A percentile compares a stretch with the other conserved stretches of the same genome.
Evolutionary conservation across 2,113 vertebrate genomes (phyloP).

Genomic region (Hassar affinis): DNA sequence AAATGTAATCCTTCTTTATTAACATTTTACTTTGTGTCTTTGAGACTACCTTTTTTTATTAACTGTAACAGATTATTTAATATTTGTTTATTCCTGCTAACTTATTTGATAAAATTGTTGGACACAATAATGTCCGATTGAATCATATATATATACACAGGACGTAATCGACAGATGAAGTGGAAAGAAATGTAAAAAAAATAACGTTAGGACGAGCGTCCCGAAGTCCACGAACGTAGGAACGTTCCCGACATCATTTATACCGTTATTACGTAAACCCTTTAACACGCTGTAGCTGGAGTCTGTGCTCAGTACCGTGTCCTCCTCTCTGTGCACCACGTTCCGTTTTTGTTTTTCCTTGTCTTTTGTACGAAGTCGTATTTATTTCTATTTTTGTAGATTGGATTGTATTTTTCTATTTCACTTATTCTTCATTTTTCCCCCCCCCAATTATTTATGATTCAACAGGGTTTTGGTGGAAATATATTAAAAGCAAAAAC

Average conservation of each 20-base stretch:
- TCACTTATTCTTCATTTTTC: slow-evolving; percentile 72
- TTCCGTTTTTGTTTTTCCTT: slow-evolving; percentile 79
- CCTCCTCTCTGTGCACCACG: slow-evolving; percentile 83
- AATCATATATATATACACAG: slow-evolving; percentile 68
- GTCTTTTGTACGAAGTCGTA: slow-evolving; percentile 90
- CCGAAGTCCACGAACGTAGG: slow-evolving; percentile 36
- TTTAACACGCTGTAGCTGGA: slow-evolving; percentile 74
- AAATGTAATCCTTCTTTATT: slow-evolving; percentile 22
- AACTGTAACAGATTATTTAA: slow-evolving; percentile 82
- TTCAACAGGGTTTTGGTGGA: slow-evolving; percentile 84
- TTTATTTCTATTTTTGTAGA: slow-evolving; percentile 99
- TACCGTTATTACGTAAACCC: slow-evolving; percentile 26
- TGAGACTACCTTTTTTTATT: slow-evolving; percentile 66
- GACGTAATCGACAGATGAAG: neutral
- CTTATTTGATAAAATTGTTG: slow-evolving; percentile 79
- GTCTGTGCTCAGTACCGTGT: slow-evolving; percentile 74
- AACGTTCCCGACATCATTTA: slow-evolving; percentile 1
- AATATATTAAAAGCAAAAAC: slow-evolving; percentile 74
- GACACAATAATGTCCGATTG: slow-evolving; percentile 70
- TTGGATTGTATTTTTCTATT: slow-evolving; percentile 99
- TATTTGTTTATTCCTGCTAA: slow-evolving; percentile 80
- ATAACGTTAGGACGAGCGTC: neutral
- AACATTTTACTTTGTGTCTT: slow-evolving; percentile 25
- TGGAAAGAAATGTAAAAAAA: neutral
- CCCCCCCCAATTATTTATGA: slow-evolving; percentile 74